These are phyloP conservation scores for Hemiscyllium ocellatum DNA, from an alignment of 2,113 vertebrate species.

Conservation along the genomic window DNA sequence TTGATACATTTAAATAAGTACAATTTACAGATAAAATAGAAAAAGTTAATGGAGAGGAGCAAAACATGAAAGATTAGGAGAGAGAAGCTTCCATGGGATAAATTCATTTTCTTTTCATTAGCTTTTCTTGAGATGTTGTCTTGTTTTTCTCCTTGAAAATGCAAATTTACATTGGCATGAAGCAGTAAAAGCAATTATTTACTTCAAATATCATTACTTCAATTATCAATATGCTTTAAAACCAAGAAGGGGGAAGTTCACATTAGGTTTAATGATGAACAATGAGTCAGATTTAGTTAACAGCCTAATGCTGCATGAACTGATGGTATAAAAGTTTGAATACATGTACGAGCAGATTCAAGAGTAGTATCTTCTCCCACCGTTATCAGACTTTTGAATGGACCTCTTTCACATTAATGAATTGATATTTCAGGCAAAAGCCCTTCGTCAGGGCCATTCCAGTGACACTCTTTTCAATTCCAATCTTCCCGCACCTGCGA, in stretches of 20 bases:
- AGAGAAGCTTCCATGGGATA: background rate
- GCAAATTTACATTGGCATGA: background rate
- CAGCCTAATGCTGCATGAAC: background rate
- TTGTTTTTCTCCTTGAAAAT: background rate
- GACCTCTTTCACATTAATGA: too few species aligned
- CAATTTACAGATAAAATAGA: background rate
- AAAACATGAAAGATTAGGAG: background rate
- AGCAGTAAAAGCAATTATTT: background rate
- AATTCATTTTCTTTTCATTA: background rate
- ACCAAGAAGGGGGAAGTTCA: background rate
- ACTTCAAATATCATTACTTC: background rate
- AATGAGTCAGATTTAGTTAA: background rate
- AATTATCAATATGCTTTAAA: background rate
- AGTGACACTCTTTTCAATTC: too few species aligned
- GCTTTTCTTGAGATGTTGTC: too few species aligned
- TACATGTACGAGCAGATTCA: too few species aligned
- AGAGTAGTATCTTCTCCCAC: too few species aligned
- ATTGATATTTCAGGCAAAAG: too few species aligned
- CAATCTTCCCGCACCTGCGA: too few species aligned
- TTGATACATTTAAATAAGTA: background rate
- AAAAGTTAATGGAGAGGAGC: background rate
- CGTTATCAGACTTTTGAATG: too few species aligned
- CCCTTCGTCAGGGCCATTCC: too few species aligned
- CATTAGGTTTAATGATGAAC: background rate
- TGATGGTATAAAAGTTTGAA: too few species aligned